Evolutionary conservation across 2,888 invertebrate genomes (phyloP), one percentile per base, ranked within the genome.

Genomic region (Aphodius sticticus): DNA sequence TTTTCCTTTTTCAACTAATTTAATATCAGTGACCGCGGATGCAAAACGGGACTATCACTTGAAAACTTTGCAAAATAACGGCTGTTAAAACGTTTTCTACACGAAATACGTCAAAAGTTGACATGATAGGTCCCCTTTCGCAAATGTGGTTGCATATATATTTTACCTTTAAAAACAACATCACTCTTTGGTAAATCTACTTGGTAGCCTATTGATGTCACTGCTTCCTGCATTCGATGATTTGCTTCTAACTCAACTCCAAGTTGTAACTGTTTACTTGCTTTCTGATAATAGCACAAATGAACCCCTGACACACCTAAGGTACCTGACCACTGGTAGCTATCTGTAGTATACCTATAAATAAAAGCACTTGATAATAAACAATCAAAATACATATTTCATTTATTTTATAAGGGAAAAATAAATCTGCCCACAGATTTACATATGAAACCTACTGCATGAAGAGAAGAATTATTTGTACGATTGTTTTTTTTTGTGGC

Each of bases 201-300:
- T 90, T 99, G 98, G 90, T 99, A 99, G 12, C 96, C 98, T 84
- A 99, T 92, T 4, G 97, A 96, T 79, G 97, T 97, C 6, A 95
- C 94, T 0, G 97, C 95, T 89, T 99, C 98, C 90, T 96, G 96
- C 89, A 96, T 94, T 85, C 97, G 92, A 86, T 96, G 93, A 87
- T 96, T 97, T 6, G 98, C 96, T 90, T 99, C 98, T 85, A 99
- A 92, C 89, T 99, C 99, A 0, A 97, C 97, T 77, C 99, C 99
- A 84, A 99, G 91, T 91, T 97, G 94, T 82, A 97, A 90, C 87
- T 97, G 96, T 88, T 97, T 96, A 89, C 96, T 97, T 84, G 97
- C 96, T 90, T 95, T 96, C 87, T 98, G 98, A 90, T 97, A 97
- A 90, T 97, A 99, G 88, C 97, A 98, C 78, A 97, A 87, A 87